phyloP scores from a whole-genome alignment of 2,797 vertebrate genomes.

The Dryobates pubescens region DNA sequence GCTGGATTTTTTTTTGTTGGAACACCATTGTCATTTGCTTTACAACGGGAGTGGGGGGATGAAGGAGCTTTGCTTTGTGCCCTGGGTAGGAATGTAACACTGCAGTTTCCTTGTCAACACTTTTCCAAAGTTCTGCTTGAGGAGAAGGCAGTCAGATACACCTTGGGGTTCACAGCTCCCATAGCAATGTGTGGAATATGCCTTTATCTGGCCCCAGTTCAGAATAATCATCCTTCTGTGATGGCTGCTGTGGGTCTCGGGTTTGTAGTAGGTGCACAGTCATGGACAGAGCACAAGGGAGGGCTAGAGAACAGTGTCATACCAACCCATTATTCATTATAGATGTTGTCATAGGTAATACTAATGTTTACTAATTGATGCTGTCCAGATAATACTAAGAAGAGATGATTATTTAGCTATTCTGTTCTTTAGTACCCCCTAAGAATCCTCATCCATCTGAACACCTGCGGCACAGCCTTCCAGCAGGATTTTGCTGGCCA shows the following conservation, averaged over 20 bases:
- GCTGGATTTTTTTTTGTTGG: not conserved
- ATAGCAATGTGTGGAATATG: not conserved
- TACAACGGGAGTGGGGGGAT: not conserved
- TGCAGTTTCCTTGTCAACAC: not conserved
- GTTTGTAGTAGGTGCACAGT: no score
- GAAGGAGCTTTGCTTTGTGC: not conserved
- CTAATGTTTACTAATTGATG: not conserved
- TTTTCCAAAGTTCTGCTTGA: not conserved
- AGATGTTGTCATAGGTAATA: not conserved
- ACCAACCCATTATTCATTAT: not conserved
- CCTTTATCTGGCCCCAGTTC: not conserved
- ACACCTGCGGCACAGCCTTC: not conserved
- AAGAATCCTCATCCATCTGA: not conserved
- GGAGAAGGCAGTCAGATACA: not conserved
- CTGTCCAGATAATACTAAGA: not conserved
- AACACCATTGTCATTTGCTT: not conserved
- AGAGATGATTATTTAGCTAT: not conserved
- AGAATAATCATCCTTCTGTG: not conserved
- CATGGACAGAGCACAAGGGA: rapidly evolving
- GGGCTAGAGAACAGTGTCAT: not conserved
- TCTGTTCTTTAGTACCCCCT: not conserved
- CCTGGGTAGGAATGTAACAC: not conserved
- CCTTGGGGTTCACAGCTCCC: not conserved
- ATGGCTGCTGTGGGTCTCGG: not conserved
- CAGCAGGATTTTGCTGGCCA: not conserved